phyloP scores from a whole-genome alignment of 2,797 vertebrate species.

The Propithecus perrieri region DNA sequence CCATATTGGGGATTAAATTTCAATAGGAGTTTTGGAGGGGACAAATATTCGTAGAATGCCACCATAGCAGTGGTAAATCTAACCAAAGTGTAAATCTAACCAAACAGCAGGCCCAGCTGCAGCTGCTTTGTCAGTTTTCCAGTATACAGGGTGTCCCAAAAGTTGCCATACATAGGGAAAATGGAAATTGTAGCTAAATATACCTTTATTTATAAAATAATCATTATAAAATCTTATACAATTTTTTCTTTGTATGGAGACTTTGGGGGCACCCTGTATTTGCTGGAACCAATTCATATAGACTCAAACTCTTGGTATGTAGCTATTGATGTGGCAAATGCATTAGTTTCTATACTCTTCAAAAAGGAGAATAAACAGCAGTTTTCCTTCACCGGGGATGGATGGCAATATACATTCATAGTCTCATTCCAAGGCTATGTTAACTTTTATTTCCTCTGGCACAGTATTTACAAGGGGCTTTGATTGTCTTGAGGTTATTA shows the following conservation, averaged over 20 bases:
- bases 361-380: not conserved
- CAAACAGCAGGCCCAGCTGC: not conserved
- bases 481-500: not conserved
- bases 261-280: not conserved
- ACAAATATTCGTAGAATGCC: not conserved
- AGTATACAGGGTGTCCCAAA: not conserved
- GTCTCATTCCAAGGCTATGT: not conserved
- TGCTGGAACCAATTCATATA: not conserved
- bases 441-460: not conserved
- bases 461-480: not conserved
- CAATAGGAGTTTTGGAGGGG: not conserved
- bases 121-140: not conserved
- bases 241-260: too few relatives aligned
- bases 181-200: too few relatives aligned
- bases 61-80: not conserved
- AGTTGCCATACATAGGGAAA: too few relatives aligned
- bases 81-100: not conserved
- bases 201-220: too few relatives aligned
- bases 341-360: not conserved
- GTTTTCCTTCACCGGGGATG: not conserved
- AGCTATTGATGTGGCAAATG: not conserved
- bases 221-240: too few relatives aligned
- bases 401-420: not conserved
- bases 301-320: not conserved
- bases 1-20: not conserved